Evolutionary conservation across 2,113 vertebrate genomes (phyloP), one percentile per base, ranked within the genome.

Genomic region (Cinclus cinclus): DNA sequence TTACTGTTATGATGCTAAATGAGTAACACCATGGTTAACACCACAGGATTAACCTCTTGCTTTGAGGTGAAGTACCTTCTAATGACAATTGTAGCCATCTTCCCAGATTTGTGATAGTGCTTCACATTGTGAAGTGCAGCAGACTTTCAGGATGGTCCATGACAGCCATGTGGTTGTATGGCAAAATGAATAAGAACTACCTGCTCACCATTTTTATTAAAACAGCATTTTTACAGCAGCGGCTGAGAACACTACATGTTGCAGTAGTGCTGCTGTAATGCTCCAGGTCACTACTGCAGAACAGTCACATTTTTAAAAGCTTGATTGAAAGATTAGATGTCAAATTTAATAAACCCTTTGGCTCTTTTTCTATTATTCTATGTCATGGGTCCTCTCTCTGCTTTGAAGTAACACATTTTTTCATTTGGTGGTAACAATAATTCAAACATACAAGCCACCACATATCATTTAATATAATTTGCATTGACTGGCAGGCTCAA

Each of bases 321-420:
- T 44, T 89, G 92, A 94, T 92, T 87, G 95, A 95, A 89, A 96
- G 91, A 96, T 94, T 96, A 94, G 78, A 82, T 94, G 88, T 94
- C 88, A 96, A 89, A 95, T 95, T 95, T 90, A 96, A 96, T 95
- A 97, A 96, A 92, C 15, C 76, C 73, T 76, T 90, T 87, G 87
- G 74, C 84, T 96, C 62, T 87, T 92, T 94, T 81, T 90, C 86
- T 89, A 42, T 96, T 93, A 75, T 87, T 89, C 74, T 62, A 12
- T 79, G 89, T 50, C 76, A 52, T 28, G 53, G 71, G n/a, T 90
- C 62, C 76, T 84, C 71, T 94, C 67, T 94, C 67, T 84, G 84
- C 68, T 92, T 92, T 77, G 59, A 90, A 84, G 52, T 15, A 80
- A 56, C 58, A 21, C 81, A 70, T 71, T 95, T 86, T 90, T 89